phyloP scores from a whole-genome alignment of 2,888 invertebrate species.

The Heliconius aoede region DNA sequence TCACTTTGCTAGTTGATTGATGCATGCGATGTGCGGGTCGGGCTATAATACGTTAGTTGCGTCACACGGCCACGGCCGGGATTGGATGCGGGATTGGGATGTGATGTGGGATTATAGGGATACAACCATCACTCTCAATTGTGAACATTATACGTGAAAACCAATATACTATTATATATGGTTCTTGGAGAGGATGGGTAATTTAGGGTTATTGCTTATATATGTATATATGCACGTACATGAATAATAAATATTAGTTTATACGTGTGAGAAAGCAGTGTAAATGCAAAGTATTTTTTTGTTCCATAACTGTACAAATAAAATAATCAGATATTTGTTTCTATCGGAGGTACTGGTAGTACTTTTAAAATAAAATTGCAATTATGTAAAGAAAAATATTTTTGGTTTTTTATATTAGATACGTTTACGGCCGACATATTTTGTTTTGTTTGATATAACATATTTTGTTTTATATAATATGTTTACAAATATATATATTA shows the following conservation, averaged over 20 bases:
- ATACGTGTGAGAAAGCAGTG: too few species aligned
- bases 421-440: background rate
- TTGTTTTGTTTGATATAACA: background rate
- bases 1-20: conserved; percentile 52
- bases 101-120: conserved; percentile 49
- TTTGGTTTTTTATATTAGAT: too few species aligned
- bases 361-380: too few species aligned
- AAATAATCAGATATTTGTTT: too few species aligned
- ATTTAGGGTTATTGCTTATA: conserved; percentile 21
- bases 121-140: conserved; percentile 52
- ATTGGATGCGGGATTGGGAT: conserved; percentile 44
- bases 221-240: background rate
- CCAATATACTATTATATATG: conserved; percentile 48
- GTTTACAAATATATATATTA: background rate
- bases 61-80: conserved; percentile 42
- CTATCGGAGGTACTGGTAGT: too few species aligned
- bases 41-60: conserved; percentile 44
- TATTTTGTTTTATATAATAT: background rate
- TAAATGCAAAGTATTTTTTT: too few species aligned
- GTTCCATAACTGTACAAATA: too few species aligned
- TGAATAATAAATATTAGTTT: too few species aligned
- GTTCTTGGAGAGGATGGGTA: conserved; percentile 28
- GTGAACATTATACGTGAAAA: conserved; percentile 49
- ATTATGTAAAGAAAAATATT: too few species aligned
- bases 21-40: conserved; percentile 46